Evolutionary conservation across 1,140 invertebrate genomes (phyloP).

Genomic region (Liolophura sinensis): DNA sequence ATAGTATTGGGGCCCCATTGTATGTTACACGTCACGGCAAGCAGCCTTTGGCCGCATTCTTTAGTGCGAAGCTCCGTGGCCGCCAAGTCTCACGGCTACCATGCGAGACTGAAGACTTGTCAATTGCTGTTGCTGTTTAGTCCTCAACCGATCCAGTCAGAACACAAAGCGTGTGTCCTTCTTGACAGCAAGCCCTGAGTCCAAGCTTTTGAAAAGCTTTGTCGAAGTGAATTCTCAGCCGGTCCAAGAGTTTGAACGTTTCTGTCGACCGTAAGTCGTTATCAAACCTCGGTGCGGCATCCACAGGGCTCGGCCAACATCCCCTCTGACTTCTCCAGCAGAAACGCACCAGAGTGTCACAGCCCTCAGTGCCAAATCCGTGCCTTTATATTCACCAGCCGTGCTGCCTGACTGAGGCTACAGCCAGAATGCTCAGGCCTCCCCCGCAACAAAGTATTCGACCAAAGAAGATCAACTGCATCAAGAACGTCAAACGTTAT

Average conservation of each 20-base stretch:
- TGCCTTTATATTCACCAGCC: not conserved
- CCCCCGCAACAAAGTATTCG: conserved; percentile 10
- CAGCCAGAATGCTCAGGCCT: too few relatives aligned
- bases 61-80: not conserved
- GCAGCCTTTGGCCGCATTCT: not conserved
- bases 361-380: not conserved
- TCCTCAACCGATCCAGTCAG: not conserved
- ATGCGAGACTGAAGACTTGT: not conserved
- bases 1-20: not conserved
- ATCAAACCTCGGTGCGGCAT: conserved; percentile 4
- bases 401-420: too few relatives aligned
- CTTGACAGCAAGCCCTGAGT: not conserved
- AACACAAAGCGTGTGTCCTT: not conserved
- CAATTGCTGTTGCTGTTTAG: not conserved
- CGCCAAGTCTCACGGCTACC: not conserved
- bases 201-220: not conserved
- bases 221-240: not conserved
- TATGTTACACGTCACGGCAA: not conserved
- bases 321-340: conserved; percentile 1
- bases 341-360: not conserved
- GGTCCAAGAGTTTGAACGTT: not conserved
- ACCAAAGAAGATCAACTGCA: conserved; percentile 11
- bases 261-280: not conserved
- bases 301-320: not conserved
- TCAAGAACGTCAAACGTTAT: conserved; percentile 23